Evolutionary conservation across 2,888 invertebrate genomes (phyloP), one percentile per base, ranked within the genome.

Genomic region (Serripes groenlandicus): DNA sequence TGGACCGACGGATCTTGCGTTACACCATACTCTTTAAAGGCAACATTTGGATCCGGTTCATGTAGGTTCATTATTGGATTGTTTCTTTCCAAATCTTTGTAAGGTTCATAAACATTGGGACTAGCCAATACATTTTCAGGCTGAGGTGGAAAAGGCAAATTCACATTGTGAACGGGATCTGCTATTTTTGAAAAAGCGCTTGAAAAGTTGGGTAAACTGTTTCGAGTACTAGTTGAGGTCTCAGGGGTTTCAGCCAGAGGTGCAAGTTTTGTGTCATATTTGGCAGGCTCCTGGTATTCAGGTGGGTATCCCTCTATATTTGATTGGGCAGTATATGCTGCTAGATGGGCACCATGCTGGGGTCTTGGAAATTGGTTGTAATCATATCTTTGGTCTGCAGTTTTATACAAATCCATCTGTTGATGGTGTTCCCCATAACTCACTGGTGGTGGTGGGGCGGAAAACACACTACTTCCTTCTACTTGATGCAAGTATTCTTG

Each of bases 201-300:
- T 23, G 70, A 83, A 54, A 83, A 83, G 34, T 77, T 83, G 37
- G 83, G 83, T 32, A 83, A 60, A 34, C 26, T 73, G 64, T 76
- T 79, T 34, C 58, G 28, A 52, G 66, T 28, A 69, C 28, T 37
- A 62, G 49, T 52, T 52, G 78, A 15, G 34, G 34, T 42, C 35
- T 42, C 42, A 21, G 60, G 26, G 26, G 21, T 26, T 35, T 73
- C 18, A 64, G 42, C 30, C 54, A 9, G 2, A 32, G 72, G 18
- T 52, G 69, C 18, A 18, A 21, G 3, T 18, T 34, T 18, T 42
- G 23, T 68, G 18, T 49, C 34, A 5, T 15, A 58, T 28, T 58
- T 21, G 18, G 42, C 35, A 68, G 35, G 37, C 23, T 21, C 62
- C 4, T 32, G 32, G 32, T 34, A 62, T n/a, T 62, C 62, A 4